Conservation (phyloP, 1,140 invertebrate species). For the Achroia grisella region DNA sequence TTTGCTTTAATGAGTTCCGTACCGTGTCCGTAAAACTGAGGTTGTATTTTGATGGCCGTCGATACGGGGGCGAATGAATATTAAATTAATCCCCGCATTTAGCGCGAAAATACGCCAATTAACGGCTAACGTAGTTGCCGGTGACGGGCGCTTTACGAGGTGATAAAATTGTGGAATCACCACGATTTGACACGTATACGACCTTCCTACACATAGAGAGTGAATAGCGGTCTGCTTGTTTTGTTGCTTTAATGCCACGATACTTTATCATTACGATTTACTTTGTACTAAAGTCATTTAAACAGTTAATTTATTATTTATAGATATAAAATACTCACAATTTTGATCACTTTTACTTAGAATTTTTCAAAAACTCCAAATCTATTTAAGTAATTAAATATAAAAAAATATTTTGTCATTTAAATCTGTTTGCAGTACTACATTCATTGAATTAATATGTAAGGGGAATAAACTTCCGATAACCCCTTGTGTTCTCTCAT, state of each 20-base stretch:
- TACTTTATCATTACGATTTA: too few species aligned
- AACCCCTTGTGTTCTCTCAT: conserved; percentile 8
- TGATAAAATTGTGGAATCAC: conserved; percentile 34
- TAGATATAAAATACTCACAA: too few species aligned
- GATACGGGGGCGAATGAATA: conserved; percentile 32
- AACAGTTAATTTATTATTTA: too few species aligned
- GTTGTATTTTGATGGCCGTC: conserved; percentile 22
- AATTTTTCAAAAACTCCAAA: too few species aligned
- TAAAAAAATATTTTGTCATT: too few species aligned
- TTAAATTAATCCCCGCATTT: conserved; percentile 37
- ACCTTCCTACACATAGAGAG: too few species aligned
- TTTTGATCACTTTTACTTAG: too few species aligned
- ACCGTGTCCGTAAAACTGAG: conserved; percentile 5
- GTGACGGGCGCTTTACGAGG: conserved; percentile 30
- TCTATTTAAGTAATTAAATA: too few species aligned
- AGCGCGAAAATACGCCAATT: conserved; percentile 32
- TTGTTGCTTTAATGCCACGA: too few species aligned
- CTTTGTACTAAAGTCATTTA: too few species aligned
- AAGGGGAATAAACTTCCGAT: not conserved
- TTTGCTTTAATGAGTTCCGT: not conserved
- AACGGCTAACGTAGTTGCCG: conserved; percentile 16
- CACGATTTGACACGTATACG: conserved; percentile 5
- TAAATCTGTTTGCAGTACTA: not conserved
- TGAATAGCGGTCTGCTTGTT: not conserved
- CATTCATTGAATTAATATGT: not conserved